Evolutionary conservation across 23 tunicate genomes (phyloP).

Genomic region (Styela clava): DNA sequence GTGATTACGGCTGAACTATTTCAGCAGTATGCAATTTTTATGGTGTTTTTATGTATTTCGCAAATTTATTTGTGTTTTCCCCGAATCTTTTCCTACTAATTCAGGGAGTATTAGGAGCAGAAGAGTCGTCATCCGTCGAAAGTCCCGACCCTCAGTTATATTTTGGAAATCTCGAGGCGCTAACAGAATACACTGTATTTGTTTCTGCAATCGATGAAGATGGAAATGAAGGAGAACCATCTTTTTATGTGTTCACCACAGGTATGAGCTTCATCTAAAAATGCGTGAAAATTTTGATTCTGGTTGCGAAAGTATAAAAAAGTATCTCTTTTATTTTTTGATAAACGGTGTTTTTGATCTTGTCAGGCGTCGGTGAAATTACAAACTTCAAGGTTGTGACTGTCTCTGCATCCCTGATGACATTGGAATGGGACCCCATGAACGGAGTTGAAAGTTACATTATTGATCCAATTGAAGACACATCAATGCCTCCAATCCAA

Average conservation of each 20-base stretch:
- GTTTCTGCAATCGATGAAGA: conserved; percentile 14
- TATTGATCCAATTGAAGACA: conserved; percentile 23
- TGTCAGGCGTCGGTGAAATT: conserved; percentile 26
- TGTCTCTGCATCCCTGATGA: conserved; percentile 19
- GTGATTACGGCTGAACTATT: too few species aligned
- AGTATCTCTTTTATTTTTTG: too few species aligned
- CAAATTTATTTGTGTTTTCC: neutral
- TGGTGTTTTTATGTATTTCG: too few species aligned
- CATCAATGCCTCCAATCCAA: conserved; percentile 14
- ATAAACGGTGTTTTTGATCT: too few species aligned
- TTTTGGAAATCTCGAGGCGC: conserved; percentile 12
- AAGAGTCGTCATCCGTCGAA: conserved; percentile 26
- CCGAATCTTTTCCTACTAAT: neutral
- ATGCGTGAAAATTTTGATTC: too few species aligned
- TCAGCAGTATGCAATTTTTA: too few species aligned
- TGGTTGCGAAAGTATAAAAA: too few species aligned
- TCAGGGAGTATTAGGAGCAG: conserved; percentile 33
- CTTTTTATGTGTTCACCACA: neutral
- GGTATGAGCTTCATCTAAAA: too few species aligned
- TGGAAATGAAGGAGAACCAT: conserved; percentile 15
- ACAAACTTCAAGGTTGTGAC: conserved; percentile 24
- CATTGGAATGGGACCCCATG: conserved; percentile 25
- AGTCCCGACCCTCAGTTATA: conserved; percentile 28
- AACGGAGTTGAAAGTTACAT: conserved; percentile 23
- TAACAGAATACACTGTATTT: conserved; percentile 31